These are phyloP conservation scores for Arion vulgaris DNA, from an alignment of 1,140 invertebrate species.

Conservation along the genomic window DNA sequence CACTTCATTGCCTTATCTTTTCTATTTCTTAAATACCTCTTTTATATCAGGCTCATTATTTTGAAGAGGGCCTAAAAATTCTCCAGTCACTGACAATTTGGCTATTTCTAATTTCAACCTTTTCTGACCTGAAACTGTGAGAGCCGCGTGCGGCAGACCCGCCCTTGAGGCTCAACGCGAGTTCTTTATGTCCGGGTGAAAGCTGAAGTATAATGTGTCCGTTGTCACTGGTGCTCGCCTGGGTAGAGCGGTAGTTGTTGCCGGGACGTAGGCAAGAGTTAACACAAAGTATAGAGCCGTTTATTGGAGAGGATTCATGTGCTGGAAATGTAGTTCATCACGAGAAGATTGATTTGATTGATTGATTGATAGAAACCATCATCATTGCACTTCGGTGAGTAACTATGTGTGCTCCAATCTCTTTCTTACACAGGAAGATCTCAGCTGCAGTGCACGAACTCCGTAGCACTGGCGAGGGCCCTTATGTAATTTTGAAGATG, in stretches of 20 bases:
- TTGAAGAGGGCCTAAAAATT: too few species aligned
- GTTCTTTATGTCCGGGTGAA: neutral
- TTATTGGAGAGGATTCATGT: neutral
- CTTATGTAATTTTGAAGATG: too few species aligned
- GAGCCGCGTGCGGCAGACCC: neutral
- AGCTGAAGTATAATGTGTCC: neutral
- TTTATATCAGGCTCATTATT: neutral
- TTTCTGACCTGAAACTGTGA: neutral
- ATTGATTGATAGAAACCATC: too few species aligned
- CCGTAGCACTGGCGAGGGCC: too few species aligned
- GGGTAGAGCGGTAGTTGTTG: neutral
- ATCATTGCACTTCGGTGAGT: too few species aligned
- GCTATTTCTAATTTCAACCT: slow-evolving; percentile 7
- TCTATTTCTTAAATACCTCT: neutral
- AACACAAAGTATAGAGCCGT: neutral
- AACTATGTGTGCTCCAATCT: too few species aligned
- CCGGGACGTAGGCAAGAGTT: slow-evolving; percentile 5
- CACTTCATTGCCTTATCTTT: neutral
- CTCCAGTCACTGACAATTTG: neutral
- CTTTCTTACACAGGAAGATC: too few species aligned
- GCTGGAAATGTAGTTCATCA: neutral
- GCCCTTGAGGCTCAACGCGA: slow-evolving; percentile 10
- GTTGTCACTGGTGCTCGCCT: neutral
- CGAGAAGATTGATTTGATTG: too few species aligned
- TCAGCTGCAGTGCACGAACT: too few species aligned